Percentiles rank a stretch among this genome's conserved stretches.
Evolutionary conservation across 2,797 vertebrate species (phyloP).

Genomic region (Tangara arthus): DNA sequence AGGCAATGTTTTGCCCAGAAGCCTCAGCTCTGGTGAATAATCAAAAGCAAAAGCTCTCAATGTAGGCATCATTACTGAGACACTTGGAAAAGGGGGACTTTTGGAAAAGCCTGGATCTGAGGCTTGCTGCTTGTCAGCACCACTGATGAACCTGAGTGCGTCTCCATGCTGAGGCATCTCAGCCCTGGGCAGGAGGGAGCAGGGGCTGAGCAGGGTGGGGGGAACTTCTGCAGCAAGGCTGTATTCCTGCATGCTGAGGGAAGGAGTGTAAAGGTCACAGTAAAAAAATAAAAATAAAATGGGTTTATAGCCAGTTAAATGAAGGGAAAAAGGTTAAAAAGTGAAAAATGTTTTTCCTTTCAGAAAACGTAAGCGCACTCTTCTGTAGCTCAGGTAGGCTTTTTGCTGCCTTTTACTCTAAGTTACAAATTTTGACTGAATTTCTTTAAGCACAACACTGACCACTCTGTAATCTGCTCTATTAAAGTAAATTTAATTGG

Average conservation of each 20-base stretch:
- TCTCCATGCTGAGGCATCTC: accelerated
- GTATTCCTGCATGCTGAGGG: background rate
- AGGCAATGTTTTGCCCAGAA: background rate
- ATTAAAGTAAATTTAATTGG: background rate
- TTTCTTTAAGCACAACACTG: background rate
- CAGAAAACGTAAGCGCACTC: background rate
- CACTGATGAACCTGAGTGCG: accelerated
- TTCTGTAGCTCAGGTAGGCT: background rate
- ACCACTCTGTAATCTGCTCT: background rate
- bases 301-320: background rate
- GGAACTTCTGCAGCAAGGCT: accelerated
- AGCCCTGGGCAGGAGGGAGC: background rate
- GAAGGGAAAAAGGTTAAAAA: background rate
- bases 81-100: background rate
- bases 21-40: background rate
- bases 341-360: background rate
- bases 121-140: background rate
- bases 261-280: accelerated
- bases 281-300: background rate
- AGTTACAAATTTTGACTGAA: background rate
- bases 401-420: background rate
- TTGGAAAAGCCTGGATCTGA: background rate
- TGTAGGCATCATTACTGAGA: background rate
- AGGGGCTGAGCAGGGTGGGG: background rate
- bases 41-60: background rate